These are phyloP conservation scores for Stegostoma tigrinum DNA, from an alignment of 2,113 vertebrate genomes.

Conservation along the genomic window DNA sequence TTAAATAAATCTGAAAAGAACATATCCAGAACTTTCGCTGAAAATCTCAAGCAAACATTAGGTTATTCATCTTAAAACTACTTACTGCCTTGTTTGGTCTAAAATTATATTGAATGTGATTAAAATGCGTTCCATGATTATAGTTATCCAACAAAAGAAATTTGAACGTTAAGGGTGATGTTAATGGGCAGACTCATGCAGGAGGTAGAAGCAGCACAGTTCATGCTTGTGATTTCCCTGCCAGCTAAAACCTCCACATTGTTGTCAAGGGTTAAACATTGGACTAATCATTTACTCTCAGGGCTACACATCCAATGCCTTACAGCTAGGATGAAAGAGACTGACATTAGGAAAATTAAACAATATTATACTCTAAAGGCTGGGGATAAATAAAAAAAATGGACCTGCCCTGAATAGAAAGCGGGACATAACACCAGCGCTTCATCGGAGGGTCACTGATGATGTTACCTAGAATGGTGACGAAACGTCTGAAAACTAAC, in stretches of 20 bases:
- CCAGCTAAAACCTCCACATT: not conserved
- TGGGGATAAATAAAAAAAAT: not conserved
- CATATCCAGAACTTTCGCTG: not conserved
- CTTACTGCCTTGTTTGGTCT: not conserved
- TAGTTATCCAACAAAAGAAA: slow-evolving; percentile 26
- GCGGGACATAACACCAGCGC: too few relatives aligned
- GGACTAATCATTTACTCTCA: not conserved
- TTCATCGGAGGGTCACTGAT: too few relatives aligned
- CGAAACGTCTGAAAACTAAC: too few relatives aligned
- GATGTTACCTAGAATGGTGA: too few relatives aligned
- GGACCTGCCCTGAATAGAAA: not conserved
- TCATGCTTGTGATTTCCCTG: not conserved
- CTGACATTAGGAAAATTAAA: not conserved
- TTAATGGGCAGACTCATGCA: slow-evolving; percentile 18
- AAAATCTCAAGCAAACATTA: not conserved
- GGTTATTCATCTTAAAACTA: not conserved
- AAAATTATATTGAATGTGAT: not conserved
- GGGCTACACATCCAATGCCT: not conserved
- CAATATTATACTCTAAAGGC: not conserved
- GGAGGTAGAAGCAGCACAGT: not conserved
- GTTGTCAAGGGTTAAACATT: not conserved
- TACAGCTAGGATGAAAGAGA: not conserved
- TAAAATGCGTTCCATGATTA: not conserved
- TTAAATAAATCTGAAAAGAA: not conserved
- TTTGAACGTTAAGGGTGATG: not conserved